Evolutionary conservation across 1,140 invertebrate genomes (phyloP), one percentile per base, ranked within the genome.

Genomic region (Idris sp.): DNA sequence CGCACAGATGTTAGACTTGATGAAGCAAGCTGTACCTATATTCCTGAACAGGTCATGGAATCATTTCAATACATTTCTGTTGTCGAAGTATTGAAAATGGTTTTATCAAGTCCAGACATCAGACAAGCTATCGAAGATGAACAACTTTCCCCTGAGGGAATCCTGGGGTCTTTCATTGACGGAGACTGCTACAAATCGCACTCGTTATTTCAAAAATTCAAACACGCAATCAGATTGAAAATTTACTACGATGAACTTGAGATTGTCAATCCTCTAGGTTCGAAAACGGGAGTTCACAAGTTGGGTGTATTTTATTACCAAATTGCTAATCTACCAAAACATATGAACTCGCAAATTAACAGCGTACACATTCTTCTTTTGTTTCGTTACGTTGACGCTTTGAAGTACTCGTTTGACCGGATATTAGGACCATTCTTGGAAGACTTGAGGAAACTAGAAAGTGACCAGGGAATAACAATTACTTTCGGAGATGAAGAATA

Each of bases 51-150:
- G 43, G 58, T 73, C 15, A 56, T 64, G 13, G 68, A 73, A 44
- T 36, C 61, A 9, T 67, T 38, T 22, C 71, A 74, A 13, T 74
- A 59, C 26, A 26, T 74, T 0, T 53, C 61, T 7, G 56, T 74
- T 9, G 61, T 67, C 14, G 19, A 74, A 0, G 36, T 41, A 5
- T 40, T 74, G 11, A 19, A 53, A 44, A 31, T 74, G 26, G 19
- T 74, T 1, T 3, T 65, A 16, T 46, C 43, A 1, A 59, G 43
- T 16, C 8, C 33, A 22, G 13, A 53, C 1, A 36, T 67, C 2
- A 31, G 43, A 46, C 0, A 67, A 19, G 28, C 54, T 7, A 53
- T 74, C 26, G 3, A 22, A 0, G 7, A 28, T 26, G 69, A 64
- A 30, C 4, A 51, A 14, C 18, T 16, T 10, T 58, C 51, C 13